Percentiles rank a stretch among this genome's conserved stretches.
Evolutionary conservation across 2,888 invertebrate species (phyloP).

Genomic region (Acleris holmiana): DNA sequence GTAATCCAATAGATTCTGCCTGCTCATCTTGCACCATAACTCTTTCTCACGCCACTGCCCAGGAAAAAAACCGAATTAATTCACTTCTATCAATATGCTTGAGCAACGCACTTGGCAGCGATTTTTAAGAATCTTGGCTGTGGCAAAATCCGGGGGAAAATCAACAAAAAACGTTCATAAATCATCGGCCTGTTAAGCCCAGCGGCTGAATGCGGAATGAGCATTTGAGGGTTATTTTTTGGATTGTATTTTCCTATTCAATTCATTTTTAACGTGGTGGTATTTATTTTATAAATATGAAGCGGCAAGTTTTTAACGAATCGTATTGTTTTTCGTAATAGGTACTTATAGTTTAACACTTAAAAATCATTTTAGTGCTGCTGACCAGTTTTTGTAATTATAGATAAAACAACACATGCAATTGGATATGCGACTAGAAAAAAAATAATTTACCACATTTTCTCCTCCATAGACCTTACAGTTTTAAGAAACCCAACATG

Average conservation of each 20-base stretch:
- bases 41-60: slow-evolving; percentile 36
- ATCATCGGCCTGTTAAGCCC: slow-evolving; percentile 75
- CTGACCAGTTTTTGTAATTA: no score
- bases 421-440: no score
- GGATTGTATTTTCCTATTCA: slow-evolving; percentile 59
- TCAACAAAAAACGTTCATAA: slow-evolving; percentile 77
- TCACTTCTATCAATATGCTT: slow-evolving; percentile 76
- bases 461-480: no score
- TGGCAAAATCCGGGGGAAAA: slow-evolving; percentile 56
- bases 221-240: slow-evolving; percentile 68
- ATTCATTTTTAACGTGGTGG: slow-evolving; percentile 41
- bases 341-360: no score
- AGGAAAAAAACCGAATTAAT: slow-evolving; percentile 57
- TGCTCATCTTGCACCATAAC: slow-evolving; percentile 31
- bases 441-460: no score
- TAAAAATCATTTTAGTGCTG: no score
- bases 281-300: slow-evolving; percentile 28
- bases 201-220: slow-evolving; percentile 72
- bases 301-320: no score
- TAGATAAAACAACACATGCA: no score
- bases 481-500: no score
- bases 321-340: no score
- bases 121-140: slow-evolving; percentile 61
- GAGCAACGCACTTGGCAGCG: slow-evolving; percentile 63
- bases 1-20: slow-evolving; percentile 30